These are phyloP conservation scores for Platycnemis pennipes DNA, from an alignment of 2,888 invertebrate species.

Conservation along the genomic window DNA sequence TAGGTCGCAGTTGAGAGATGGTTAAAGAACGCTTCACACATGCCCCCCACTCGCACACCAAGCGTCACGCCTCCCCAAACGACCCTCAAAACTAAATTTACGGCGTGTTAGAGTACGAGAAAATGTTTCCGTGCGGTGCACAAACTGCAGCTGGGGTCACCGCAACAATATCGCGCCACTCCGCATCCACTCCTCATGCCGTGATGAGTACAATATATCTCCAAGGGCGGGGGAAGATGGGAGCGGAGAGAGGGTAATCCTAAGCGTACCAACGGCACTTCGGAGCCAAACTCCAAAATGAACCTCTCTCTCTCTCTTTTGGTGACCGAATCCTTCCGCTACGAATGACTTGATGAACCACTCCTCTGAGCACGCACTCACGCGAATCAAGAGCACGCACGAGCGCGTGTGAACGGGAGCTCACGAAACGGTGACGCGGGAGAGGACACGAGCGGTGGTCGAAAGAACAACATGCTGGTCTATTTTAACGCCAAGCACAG, in stretches of 20 bases:
- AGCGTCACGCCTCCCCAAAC: no score
- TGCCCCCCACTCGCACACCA: neutral
- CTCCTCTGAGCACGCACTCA: neutral
- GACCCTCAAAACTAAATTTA: neutral
- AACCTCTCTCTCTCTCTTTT: neutral
- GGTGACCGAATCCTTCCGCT: neutral
- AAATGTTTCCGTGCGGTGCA: neutral
- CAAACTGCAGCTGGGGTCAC: neutral
- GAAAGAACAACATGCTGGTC: neutral
- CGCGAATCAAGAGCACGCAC: neutral
- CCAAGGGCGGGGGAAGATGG: no score
- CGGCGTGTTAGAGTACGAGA: neutral
- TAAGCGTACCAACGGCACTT: neutral
- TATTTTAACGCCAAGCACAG: neutral
- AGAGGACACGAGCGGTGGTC: neutral
- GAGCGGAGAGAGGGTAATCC: neutral
- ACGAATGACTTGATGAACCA: neutral
- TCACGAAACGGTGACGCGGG: neutral
- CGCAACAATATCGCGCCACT: neutral
- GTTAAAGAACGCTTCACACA: neutral
- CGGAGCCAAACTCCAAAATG: neutral
- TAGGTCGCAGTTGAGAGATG: neutral
- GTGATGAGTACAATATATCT: no score
- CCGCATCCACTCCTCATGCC: neutral
- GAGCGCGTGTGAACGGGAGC: neutral